Conservation (phyloP, 2,797 vertebrate genomes). For the Gallinago stenura region DNA sequence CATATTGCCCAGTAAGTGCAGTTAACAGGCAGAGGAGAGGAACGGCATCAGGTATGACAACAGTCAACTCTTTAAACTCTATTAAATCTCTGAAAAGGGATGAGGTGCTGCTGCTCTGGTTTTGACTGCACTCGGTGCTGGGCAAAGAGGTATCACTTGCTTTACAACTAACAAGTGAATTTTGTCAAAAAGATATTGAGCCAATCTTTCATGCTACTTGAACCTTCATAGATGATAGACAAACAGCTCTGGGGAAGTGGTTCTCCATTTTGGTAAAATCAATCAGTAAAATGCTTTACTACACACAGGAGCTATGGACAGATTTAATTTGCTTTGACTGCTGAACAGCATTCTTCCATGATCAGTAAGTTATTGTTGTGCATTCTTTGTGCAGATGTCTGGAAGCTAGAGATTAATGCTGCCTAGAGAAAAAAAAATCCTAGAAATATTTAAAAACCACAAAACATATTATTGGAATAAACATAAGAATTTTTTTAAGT, state of each 20-base stretch:
- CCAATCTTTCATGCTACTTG: not conserved
- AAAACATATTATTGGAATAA: not conserved
- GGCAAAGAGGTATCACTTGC: not conserved
- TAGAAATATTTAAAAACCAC: not conserved
- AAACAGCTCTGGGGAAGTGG: not conserved
- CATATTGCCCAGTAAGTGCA: not conserved
- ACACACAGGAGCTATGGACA: not conserved
- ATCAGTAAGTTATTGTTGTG: not conserved
- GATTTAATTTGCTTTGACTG: not conserved
- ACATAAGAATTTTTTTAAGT: not conserved
- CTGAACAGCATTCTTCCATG: not conserved
- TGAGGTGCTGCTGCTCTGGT: not conserved
- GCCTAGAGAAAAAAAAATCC: not conserved
- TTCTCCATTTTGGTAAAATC: not conserved
- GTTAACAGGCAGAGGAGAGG: not conserved
- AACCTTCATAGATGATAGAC: not conserved
- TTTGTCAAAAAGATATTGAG: not conserved
- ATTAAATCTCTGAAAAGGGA: not conserved
- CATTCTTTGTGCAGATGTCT: not conserved
- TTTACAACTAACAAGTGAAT: not conserved
- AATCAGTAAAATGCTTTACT: not conserved
- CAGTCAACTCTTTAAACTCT: not conserved
- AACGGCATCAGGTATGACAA: not conserved
- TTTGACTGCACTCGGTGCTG: not conserved
- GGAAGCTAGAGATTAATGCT: not conserved